phyloP scores from a whole-genome alignment of 2,888 invertebrate genomes.

The Odiellus spinosus region DNA sequence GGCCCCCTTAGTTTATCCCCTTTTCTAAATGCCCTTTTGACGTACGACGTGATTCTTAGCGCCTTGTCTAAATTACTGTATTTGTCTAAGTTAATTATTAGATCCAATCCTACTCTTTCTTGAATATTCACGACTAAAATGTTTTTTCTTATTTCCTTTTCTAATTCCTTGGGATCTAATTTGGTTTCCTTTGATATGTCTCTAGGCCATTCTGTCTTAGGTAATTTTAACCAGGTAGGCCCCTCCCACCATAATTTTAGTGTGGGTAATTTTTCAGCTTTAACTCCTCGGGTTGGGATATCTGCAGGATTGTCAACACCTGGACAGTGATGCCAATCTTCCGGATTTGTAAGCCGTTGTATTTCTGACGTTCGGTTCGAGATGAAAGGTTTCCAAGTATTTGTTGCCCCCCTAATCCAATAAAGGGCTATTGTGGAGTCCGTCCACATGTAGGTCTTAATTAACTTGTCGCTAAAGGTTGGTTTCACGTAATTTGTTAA shows the following conservation, averaged over 20 bases:
- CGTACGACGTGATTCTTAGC: too few species aligned
- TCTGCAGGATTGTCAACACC: constrained; percentile 24
- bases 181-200: not conserved
- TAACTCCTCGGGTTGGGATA: constrained; percentile 20
- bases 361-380: constrained; percentile 21
- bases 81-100: too few species aligned
- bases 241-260: constrained; percentile 21
- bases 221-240: constrained; percentile 16
- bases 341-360: constrained; percentile 4
- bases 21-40: too few species aligned
- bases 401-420: constrained; percentile 16
- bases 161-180: too few species aligned
- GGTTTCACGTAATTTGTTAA: constrained; percentile 1
- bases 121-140: too few species aligned
- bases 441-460: constrained; percentile 12
- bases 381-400: constrained; percentile 19
- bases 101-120: too few species aligned
- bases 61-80: too few species aligned
- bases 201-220: not conserved
- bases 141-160: too few species aligned
- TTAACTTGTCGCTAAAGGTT: not conserved
- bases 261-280: constrained; percentile 5
- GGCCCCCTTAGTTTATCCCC: too few species aligned
- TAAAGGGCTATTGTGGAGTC: constrained; percentile 18
- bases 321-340: constrained; percentile 20